Evolutionary conservation across 2,888 invertebrate genomes (phyloP), one percentile per base, ranked within the genome.

Genomic region (Lasiommata megera): DNA sequence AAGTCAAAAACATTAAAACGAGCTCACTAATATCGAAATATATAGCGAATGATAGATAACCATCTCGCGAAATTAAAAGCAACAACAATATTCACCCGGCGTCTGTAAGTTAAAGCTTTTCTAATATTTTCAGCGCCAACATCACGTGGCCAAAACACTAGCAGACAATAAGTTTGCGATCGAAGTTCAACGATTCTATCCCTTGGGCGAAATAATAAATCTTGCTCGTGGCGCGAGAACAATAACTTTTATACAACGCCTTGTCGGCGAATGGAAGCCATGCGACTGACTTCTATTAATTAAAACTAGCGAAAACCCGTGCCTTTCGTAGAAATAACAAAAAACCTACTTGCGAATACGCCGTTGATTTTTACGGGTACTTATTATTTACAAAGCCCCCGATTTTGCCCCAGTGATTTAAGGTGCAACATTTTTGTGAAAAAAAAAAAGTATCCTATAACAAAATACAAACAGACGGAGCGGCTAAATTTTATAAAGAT

Each of bases 211-310:
- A 72, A 71, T 77, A 68, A 82, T 83, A 82, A 79, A 80, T 82
- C 77, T 77, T 40, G 68, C 60, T 58, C 68, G 68, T 81, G 82
- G 79, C 82, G 73, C 60, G 78, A 81, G 83, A 84, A 84, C 83
- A 82, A 84, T 84, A 84, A 80, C 79, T 82, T 72, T 67, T 71
- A 65, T 66, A 73, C 72, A 71, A 68, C 41, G 48, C 48, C 17
- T 34, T 48, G 40, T 44, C n/a, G 23, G 17, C 23, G 11, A n/a
- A 14, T 31, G 31, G 34, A 34, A 34, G 34, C 34, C 11, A 34
- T 11, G 34, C 34, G 34, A 11, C 34, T 34, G 34, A 34, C 34
- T 11, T 11, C 34, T 31, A 34, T 34, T 34, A 34, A 34, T 34
- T 9, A 34, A 34, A 34, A 9, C 34, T 34, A 34, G 34, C 31